A percentile compares a stretch with the other conserved stretches of the same genome.
Evolutionary conservation across 2,113 vertebrate species (phyloP).

Genomic region (Elachura formosa): DNA sequence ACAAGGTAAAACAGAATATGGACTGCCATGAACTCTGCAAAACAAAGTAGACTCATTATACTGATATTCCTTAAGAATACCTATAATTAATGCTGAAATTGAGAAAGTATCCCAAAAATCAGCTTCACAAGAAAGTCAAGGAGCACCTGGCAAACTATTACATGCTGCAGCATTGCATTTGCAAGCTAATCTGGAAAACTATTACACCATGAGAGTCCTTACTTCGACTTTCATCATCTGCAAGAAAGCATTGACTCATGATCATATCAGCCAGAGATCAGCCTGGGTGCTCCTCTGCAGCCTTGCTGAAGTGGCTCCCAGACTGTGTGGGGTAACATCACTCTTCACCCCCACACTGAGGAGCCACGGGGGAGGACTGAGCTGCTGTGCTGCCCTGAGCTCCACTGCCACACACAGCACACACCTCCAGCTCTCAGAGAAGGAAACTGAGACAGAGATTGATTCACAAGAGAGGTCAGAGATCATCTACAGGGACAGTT

Average conservation of each 20-base stretch:
- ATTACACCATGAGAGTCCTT: neutral
- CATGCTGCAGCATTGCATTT: neutral
- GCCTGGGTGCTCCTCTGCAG: neutral
- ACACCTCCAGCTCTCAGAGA: neutral
- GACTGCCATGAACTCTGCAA: neutral
- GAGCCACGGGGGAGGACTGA: neutral
- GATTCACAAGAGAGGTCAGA: neutral
- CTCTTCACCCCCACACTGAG: neutral
- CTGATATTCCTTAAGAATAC: neutral
- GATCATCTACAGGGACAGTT: fast-evolving
- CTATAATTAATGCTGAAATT: neutral
- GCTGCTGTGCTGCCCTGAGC: neutral
- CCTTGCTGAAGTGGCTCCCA: neutral
- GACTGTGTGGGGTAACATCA: fast-evolving
- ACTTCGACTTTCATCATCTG: neutral
- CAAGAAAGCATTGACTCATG: neutral
- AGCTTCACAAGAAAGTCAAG: neutral
- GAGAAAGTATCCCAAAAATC: neutral
- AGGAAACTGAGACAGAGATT: neutral
- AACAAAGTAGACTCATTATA: neutral
- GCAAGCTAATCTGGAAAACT: neutral
- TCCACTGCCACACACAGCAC: neutral
- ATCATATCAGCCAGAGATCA: neutral
- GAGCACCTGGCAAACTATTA: neutral
- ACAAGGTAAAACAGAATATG: neutral